These are phyloP conservation scores for Falcunculus frontatus DNA, from an alignment of 2,113 vertebrate genomes.

Conservation along the genomic window DNA sequence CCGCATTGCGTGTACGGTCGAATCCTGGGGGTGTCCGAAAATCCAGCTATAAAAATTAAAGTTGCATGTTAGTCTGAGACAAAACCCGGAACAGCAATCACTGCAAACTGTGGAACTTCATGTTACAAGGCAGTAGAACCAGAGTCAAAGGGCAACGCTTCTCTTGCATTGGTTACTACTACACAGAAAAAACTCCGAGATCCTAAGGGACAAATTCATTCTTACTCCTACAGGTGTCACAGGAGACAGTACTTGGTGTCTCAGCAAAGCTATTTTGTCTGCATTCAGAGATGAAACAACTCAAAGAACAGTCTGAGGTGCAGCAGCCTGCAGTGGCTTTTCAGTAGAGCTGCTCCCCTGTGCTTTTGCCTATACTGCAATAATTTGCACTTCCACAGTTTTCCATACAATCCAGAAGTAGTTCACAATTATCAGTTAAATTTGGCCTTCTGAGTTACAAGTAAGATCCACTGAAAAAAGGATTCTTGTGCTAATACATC, in stretches of 20 bases:
- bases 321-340: not conserved
- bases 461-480: not conserved
- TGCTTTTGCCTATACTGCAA: not conserved
- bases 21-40: slow-evolving; percentile 96
- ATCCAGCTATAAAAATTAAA: slow-evolving; percentile 82
- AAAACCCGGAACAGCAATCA: not conserved
- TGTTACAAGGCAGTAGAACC: not conserved
- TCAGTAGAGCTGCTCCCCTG: not conserved
- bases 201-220: not conserved
- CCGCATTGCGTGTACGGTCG: slow-evolving; percentile 94
- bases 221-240: not conserved
- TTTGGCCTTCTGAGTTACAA: not conserved
- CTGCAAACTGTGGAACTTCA: not conserved
- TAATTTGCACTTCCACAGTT: not conserved
- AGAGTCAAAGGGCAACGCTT: not conserved
- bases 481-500: not conserved
- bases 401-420: not conserved
- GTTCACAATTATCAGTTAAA: not conserved
- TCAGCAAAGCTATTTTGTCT: not conserved
- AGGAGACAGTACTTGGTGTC: not conserved
- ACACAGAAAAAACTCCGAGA: not conserved
- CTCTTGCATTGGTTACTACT: not conserved
- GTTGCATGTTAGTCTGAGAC: not conserved
- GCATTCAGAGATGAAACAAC: not conserved
- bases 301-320: not conserved